Evolutionary conservation across 2,797 vertebrate genomes (phyloP).

Genomic region (Leucoraja ocellata): DNA sequence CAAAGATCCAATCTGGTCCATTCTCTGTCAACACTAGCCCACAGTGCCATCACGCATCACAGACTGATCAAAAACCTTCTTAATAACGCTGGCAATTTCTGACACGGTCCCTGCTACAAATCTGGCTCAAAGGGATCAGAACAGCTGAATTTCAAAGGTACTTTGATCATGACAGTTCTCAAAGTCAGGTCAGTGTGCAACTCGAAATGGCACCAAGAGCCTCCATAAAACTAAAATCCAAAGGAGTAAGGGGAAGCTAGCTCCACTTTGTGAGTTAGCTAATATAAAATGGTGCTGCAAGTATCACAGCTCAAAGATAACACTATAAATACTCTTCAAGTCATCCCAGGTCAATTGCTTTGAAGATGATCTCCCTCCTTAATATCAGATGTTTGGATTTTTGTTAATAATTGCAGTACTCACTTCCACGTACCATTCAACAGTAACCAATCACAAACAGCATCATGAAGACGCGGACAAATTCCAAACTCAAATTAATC

Average conservation of each 20-base stretch:
- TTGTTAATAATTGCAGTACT: background rate
- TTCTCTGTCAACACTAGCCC: background rate
- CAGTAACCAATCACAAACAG: background rate
- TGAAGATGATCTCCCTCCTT: background rate
- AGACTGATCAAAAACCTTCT: background rate
- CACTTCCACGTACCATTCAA: background rate
- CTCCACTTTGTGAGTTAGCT: too few species aligned
- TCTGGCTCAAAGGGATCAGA: background rate
- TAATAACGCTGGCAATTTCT: background rate
- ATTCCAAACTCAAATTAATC: background rate
- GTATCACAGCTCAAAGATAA: background rate
- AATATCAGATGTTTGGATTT: background rate
- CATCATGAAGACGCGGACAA: background rate
- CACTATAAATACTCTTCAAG: background rate
- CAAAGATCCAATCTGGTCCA: background rate
- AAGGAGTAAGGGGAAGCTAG: background rate
- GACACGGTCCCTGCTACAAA: too few species aligned
- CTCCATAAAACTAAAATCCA: background rate
- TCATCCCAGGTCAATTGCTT: background rate
- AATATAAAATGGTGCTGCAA: background rate
- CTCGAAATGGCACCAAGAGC: too few species aligned
- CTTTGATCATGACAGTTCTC: too few species aligned
- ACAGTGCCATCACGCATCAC: background rate
- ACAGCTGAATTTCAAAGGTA: background rate
- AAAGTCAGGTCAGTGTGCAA: too few species aligned